Base-by-base conservation (phyloP, 1,140 invertebrate species). In the Himalopsyche phryganea region DNA sequence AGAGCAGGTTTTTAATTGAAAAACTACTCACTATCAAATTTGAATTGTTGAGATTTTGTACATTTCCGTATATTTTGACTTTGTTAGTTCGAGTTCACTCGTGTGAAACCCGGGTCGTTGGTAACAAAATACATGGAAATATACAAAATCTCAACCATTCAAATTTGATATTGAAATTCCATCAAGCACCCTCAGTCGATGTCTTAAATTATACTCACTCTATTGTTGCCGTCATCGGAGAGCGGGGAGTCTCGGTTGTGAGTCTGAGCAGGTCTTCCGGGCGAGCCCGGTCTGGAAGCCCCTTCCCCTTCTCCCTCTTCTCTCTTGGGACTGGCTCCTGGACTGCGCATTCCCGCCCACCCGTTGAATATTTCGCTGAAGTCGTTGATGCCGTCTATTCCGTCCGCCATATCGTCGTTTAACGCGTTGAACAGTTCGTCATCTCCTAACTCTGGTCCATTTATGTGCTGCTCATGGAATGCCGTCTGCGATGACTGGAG, bases 401-500 rank as follows among this genome's bases (percentile, higher is more conserved):
- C 86, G 66, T 88, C 87, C 14, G 80, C 78, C 80, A 90, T 88
- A 65, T 89, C 86, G 23, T 84, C 79, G 56, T 87, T 85, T 38
- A 85, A 81, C 1, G 87, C 69, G 18, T 81, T 81, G 61, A 91
- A 83, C 19, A 91, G 74, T 64, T 88, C 86, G 65, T 91, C 89
- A 67, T 90, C 89, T 20, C 84, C 87, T 23, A 88, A 68, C 63
- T 88, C 87, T 47, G 85, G 84, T 63, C 83, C 86, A 64, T 86
- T 87, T 64, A 88, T 86, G 63, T 91, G 89, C 61, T 87, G 84
- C 66, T 90, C 88, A 75, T 89, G 84, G 77, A 92, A 92, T 47
- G 90, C 87, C 49, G 89, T 89, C 69, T 92, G 91, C 45, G 90
- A 90, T 14, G 90, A 91, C 89, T 91, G 65, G 15, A 78, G 73